These are phyloP conservation scores for Epinephelus cyanopodus DNA, from an alignment of 2,113 vertebrate species.

Conservation along the genomic window DNA sequence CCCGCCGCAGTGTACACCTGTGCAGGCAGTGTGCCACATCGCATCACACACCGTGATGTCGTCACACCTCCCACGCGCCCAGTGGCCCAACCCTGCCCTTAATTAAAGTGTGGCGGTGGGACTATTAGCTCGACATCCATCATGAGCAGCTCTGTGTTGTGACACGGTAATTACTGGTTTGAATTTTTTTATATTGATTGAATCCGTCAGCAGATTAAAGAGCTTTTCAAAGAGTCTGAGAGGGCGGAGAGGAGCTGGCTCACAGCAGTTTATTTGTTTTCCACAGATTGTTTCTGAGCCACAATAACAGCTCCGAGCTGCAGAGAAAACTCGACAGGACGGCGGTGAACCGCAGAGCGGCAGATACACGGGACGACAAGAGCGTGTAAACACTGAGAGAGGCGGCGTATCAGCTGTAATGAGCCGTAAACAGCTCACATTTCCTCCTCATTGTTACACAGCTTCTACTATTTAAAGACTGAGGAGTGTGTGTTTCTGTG, in stretches of 20 bases:
- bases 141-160: neutral
- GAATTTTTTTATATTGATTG: conserved; percentile 42
- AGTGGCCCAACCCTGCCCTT: conserved; percentile 16
- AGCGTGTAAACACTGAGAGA: too few species aligned
- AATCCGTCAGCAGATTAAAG: conserved; percentile 59
- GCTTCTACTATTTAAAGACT: too few species aligned
- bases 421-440: too few species aligned
- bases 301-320: conserved; percentile 49
- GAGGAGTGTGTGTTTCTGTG: too few species aligned
- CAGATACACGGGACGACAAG: too few species aligned
- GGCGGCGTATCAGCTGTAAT: too few species aligned
- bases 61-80: conserved; percentile 49
- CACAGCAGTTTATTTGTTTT: conserved; percentile 55
- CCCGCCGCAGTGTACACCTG: conserved; percentile 32
- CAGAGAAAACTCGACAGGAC: conserved; percentile 15
- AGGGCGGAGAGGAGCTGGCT: neutral
- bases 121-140: conserved; percentile 45
- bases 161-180: conserved; percentile 61
- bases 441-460: too few species aligned
- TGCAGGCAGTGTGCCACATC: neutral
- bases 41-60: conserved; percentile 10
- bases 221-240: conserved; percentile 9
- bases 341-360: too few species aligned
- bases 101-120: conserved; percentile 40
- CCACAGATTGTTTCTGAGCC: conserved; percentile 54